Percentiles rank a stretch among this genome's conserved stretches.
phyloP scores from a whole-genome alignment of 2,113 vertebrate species.

The Aix galericulata region DNA sequence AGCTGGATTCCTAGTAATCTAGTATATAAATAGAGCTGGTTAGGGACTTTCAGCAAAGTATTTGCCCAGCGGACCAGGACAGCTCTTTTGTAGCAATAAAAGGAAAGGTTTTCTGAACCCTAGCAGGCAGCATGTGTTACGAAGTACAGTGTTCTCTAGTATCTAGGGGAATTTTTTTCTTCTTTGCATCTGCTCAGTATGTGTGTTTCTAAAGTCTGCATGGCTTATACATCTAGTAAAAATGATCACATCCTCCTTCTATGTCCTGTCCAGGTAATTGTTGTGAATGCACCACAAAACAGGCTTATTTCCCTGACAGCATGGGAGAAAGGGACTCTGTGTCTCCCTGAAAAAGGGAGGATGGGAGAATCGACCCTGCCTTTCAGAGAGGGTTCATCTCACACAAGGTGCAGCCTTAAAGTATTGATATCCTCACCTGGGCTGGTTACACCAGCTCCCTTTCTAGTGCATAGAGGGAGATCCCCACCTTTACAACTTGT shows the following conservation, averaged over 20 bases:
- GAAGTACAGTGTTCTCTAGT: neutral
- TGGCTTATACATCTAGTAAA: neutral
- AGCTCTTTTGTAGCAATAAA: neutral
- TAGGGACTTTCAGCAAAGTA: neutral
- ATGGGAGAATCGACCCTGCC: neutral
- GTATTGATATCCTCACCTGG: neutral
- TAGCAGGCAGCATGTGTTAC: neutral
- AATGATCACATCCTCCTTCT: neutral
- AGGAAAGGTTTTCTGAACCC: neutral
- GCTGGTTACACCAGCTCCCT: neutral
- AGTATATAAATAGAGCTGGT: neutral
- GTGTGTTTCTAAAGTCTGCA: neutral
- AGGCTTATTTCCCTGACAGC: neutral
- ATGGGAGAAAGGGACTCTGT: neutral
- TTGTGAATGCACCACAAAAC: neutral
- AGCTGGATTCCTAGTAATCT: fast-evolving
- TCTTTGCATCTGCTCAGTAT: neutral
- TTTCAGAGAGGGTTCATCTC: neutral
- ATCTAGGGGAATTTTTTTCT: neutral
- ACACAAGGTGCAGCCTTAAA: neutral
- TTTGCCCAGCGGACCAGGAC: neutral
- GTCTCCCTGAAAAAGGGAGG: neutral
- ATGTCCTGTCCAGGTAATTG: neutral
- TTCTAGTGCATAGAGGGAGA: neutral
- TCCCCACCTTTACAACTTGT: neutral